phyloP scores from a whole-genome alignment of 1,140 invertebrate genomes.

The Antheraea mylitta region DNA sequence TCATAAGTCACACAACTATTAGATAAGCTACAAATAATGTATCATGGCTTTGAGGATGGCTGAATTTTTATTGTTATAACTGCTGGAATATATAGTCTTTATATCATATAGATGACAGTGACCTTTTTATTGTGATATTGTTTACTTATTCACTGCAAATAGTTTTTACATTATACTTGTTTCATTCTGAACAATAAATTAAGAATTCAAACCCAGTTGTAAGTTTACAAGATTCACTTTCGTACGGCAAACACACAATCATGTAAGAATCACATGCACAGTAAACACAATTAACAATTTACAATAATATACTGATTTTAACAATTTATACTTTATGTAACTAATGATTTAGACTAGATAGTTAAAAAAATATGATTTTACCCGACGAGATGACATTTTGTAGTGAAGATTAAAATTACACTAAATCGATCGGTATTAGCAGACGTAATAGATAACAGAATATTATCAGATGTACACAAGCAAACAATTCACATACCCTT shows the following conservation, averaged over 20 bases:
- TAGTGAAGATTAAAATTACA: constrained; percentile 53
- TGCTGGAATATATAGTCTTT: no score
- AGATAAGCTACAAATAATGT: not conserved
- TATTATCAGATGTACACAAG: constrained; percentile 58
- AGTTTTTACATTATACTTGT: not conserved
- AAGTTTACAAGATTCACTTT: constrained; percentile 12
- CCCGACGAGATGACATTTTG: constrained; percentile 69
- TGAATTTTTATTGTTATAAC: no score
- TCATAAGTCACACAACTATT: not conserved
- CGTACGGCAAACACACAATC: constrained; percentile 16
- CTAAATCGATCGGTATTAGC: constrained; percentile 57
- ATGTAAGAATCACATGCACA: constrained; percentile 13
- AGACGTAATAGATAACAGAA: constrained; percentile 65
- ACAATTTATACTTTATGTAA: not conserved
- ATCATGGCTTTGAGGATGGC: no score
- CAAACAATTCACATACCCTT: constrained; percentile 34
- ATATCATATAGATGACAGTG: not conserved
- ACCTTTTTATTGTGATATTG: not conserved
- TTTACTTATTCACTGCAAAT: not conserved
- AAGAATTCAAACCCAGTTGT: constrained; percentile 6
- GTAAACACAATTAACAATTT: constrained; percentile 16
- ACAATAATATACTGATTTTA: not conserved
- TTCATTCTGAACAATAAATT: not conserved
- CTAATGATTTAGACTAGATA: not conserved
- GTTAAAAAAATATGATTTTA: constrained; percentile 46